A percentile compares a stretch with the other conserved stretches of the same genome.
These are phyloP conservation scores for Octodon degus DNA, from an alignment of 2,113 vertebrate species.

Conservation along the genomic window DNA sequence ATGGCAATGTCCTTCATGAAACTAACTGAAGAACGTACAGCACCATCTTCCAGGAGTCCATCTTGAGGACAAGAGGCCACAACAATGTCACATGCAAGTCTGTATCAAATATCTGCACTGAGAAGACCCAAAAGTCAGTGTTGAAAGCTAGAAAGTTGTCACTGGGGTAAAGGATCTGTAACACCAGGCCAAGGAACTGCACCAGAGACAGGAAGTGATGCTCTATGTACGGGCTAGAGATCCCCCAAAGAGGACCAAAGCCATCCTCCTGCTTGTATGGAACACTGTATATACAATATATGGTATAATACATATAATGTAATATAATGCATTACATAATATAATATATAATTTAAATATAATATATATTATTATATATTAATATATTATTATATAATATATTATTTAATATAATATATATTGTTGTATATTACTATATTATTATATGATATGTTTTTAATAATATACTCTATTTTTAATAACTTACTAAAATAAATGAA, in stretches of 20 bases:
- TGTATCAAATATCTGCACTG: neutral
- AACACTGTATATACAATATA: no score
- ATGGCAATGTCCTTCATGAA: neutral
- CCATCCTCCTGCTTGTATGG: no score
- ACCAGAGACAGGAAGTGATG: neutral
- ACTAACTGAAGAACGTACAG: neutral
- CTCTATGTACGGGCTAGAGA: neutral
- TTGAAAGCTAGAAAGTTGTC: neutral
- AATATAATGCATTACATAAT: no score
- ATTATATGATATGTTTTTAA: no score
- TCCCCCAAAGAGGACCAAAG: no score
- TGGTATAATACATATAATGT: no score
- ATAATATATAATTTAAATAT: no score
- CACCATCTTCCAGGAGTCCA: neutral
- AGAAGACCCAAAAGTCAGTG: neutral
- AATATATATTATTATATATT: neutral
- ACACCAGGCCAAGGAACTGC: neutral
- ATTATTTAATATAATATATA: neutral
- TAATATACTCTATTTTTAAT: no score
- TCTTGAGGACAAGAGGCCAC: neutral
- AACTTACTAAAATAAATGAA: no score
- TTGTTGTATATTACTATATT: no score
- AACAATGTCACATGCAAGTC: neutral
- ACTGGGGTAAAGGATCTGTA: neutral
- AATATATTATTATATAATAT: no score